Conservation (phyloP, 2,888 invertebrate species). For the Amiota communis region DNA sequence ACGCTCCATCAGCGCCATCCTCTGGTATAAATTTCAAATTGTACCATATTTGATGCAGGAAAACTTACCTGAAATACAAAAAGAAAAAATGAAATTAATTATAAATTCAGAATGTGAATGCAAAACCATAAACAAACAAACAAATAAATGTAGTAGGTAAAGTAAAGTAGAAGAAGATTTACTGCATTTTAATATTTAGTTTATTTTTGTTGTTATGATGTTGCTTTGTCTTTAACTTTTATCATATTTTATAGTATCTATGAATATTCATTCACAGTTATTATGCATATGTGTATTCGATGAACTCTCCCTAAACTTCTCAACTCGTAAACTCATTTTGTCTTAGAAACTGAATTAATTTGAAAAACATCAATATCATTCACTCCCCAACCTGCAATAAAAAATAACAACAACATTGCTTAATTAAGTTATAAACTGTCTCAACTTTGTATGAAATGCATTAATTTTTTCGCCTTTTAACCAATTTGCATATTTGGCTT, state of each 20-base stretch:
- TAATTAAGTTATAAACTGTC: conserved; percentile 30
- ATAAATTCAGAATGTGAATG: not conserved
- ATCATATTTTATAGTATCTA: not conserved
- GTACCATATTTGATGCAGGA: too few species aligned
- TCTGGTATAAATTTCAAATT: not conserved
- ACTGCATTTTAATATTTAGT: conserved; percentile 18
- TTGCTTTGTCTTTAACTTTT: conserved; percentile 1
- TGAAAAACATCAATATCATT: not conserved
- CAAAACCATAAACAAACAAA: too few species aligned
- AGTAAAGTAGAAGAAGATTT: conserved; percentile 4
- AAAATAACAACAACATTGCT: not conserved
- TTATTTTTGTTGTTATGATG: conserved; percentile 4
- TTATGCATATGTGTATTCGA: not conserved
- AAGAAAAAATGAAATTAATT: conserved; percentile 6
- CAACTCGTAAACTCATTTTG: too few species aligned
- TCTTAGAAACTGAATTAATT: not conserved
- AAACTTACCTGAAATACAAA: conserved; percentile 13
- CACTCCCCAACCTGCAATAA: not conserved
- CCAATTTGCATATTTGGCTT: conserved; percentile 23
- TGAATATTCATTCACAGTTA: not conserved
- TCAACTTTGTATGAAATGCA: conserved; percentile 22
- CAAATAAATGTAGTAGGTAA: too few species aligned
- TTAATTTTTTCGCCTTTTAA: conserved; percentile 26
- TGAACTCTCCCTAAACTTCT: too few species aligned
- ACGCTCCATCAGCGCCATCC: not conserved